phyloP scores from a whole-genome alignment of 2,888 invertebrate genomes.

The Drosophila ustulata region DNA sequence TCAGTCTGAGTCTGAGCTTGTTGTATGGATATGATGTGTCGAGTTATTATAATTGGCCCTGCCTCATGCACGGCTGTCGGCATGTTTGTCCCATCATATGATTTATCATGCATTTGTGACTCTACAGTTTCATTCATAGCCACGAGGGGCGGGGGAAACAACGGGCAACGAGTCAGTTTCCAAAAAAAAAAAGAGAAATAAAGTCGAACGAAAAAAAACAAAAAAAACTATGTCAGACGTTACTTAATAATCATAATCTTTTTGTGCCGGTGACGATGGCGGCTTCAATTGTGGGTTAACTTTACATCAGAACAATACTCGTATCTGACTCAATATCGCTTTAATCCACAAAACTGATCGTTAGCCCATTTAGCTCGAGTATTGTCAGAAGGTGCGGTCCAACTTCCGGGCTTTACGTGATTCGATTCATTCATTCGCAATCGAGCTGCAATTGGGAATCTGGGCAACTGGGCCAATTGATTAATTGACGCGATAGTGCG shows the following conservation, averaged over 20 bases:
- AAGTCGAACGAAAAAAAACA: background rate
- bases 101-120: constrained; percentile 83
- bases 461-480: constrained; percentile 61
- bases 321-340: constrained; percentile 44
- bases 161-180: constrained; percentile 22
- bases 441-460: constrained; percentile 14
- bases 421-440: constrained; percentile 45
- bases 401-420: constrained; percentile 81
- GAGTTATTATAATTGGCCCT: constrained; percentile 60
- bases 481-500: constrained; percentile 70
- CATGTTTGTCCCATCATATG: constrained; percentile 81
- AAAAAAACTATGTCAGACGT: constrained; percentile 77
- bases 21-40: constrained; percentile 34
- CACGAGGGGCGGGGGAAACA: background rate
- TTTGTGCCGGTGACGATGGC: constrained; percentile 54
- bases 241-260: constrained; percentile 74
- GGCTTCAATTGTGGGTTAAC: constrained; percentile 65
- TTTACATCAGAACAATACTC: constrained; percentile 23
- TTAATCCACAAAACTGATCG: constrained; percentile 62
- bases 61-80: constrained; percentile 74
- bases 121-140: constrained; percentile 73
- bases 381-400: constrained; percentile 68
- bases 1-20: background rate
- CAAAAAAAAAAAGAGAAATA: constrained; percentile 15
- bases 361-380: constrained; percentile 23